Base-by-base conservation (phyloP, 1,140 invertebrate species). In the Choristoneura fumiferana region DNA sequence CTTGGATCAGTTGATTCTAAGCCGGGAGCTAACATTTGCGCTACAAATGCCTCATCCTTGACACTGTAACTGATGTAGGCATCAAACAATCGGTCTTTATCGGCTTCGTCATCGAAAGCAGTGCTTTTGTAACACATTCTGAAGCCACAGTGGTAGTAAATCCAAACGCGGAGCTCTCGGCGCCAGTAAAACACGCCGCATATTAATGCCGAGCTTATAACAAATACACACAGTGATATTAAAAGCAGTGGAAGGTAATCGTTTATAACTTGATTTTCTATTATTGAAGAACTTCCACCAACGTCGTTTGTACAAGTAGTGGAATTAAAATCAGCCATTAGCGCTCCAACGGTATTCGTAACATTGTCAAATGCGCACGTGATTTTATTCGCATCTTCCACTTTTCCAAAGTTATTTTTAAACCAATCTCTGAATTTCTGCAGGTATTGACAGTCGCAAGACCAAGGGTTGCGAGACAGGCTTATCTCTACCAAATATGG, bases 31-130 rank as follows among this genome's bases (percentile, higher is more conserved):
- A 98, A 87, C 65, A 96, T 95, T 75, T 97, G 94, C 66, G 94
- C 94, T 3, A 98, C 95, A 86, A 96, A 97, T 29, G 94, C 92
- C 78, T 97, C 95, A 83, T 98, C 96, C 81, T 97, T 95, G 18
- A 95, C 93, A 70, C 96, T 96, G 87, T 98, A 98, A 40, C 95
- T 95, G 37, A 98, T 93, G 81, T 97, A 98, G 8, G 96, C 96
- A 82, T 98, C 97, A 79, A 96, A 97, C 22, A 96, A 91, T 67
- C 95, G 93, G 88, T 96, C 95, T 72, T 95, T 93, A 75, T 96
- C 95, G 67, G 93, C 93, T 76, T 93, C 92, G 54, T 94, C 92
- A 55, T 94, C 93, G 68, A 95, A 95, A 0, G 93, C 92, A 0
- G 94, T 94, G 5, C 93, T 94, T 77, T 95, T 95, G 83, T 95